These are phyloP conservation scores for Elmis aenea DNA, from an alignment of 2,888 invertebrate genomes.

Conservation along the genomic window DNA sequence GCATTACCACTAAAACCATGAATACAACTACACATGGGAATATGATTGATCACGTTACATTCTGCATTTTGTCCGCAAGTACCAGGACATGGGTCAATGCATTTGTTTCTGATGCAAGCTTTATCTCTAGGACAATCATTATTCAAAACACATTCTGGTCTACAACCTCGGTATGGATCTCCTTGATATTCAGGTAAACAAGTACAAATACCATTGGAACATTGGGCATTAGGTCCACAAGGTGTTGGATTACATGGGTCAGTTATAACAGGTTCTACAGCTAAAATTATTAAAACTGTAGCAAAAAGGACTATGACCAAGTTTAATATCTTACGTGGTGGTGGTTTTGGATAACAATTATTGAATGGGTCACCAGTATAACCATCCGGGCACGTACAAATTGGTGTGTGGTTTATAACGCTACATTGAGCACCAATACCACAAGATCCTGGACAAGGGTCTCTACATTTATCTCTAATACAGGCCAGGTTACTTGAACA, in stretches of 20 bases:
- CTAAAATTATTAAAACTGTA: slow-evolving; percentile 35
- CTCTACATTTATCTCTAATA: slow-evolving; percentile 54
- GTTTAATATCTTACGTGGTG: slow-evolving; percentile 32
- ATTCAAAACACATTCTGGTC: slow-evolving; percentile 67
- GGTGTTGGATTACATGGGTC: slow-evolving; percentile 67
- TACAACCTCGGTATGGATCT: slow-evolving; percentile 63
- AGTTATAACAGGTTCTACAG: slow-evolving; percentile 37
- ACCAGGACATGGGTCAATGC: slow-evolving; percentile 67
- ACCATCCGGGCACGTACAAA: slow-evolving; percentile 60
- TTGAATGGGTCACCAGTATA: slow-evolving; percentile 60
- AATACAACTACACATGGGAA: slow-evolving; percentile 61
- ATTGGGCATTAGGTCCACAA: slow-evolving; percentile 68
- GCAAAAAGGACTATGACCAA: slow-evolving; percentile 32
- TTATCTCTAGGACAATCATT: slow-evolving; percentile 62
- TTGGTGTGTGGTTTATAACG: slow-evolving; percentile 62
- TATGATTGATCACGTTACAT: slow-evolving; percentile 70
- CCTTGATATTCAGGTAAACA: slow-evolving; percentile 64
- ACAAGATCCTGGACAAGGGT: slow-evolving; percentile 63
- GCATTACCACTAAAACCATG: slow-evolving; percentile 63
- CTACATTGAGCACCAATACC: slow-evolving; percentile 58
- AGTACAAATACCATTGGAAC: slow-evolving; percentile 62
- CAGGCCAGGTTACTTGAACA: slow-evolving; percentile 52
- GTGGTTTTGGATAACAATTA: slow-evolving; percentile 40
- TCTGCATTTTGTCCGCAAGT: slow-evolving; percentile 66
- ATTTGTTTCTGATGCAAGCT: slow-evolving; percentile 68